Conservation (phyloP, 2,797 vertebrate species). For the Rhynchonycteris naso region DNA sequence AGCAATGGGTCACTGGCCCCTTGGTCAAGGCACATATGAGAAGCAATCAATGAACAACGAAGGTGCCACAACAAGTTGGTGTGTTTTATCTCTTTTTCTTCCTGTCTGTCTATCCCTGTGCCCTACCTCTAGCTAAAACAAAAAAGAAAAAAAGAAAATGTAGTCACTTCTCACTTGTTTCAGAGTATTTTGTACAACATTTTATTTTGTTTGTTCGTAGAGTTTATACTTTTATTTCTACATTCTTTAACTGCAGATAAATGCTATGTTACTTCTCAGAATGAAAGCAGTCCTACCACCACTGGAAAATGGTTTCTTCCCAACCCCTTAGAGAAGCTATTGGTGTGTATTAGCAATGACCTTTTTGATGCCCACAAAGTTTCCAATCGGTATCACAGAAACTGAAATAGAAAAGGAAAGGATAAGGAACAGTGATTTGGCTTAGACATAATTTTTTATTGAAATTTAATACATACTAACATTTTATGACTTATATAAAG, state of each 20-base stretch:
- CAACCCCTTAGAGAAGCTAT: rapidly evolving
- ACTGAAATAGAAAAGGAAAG: neutral
- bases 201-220: slow-evolving; percentile 57
- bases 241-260: slow-evolving; percentile 41
- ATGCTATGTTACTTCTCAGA: slow-evolving; percentile 39
- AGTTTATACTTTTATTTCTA: slow-evolving; percentile 38
- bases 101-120: too few relatives aligned
- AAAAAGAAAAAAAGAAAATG: neutral
- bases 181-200: neutral
- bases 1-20: too few relatives aligned
- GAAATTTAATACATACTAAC: slow-evolving; percentile 60
- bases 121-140: too few relatives aligned
- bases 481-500: slow-evolving; percentile 55
- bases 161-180: neutral
- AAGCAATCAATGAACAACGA: too few relatives aligned
- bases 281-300: neutral
- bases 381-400: neutral
- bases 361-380: neutral
- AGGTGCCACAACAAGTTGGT: too few relatives aligned
- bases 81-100: too few relatives aligned
- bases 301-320: neutral
- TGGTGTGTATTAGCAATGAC: neutral
- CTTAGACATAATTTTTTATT: slow-evolving; percentile 23
- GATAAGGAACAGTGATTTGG: neutral
- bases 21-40: too few relatives aligned